Conservation (phyloP, 2,797 vertebrate genomes). For the Balearica regulorum region DNA sequence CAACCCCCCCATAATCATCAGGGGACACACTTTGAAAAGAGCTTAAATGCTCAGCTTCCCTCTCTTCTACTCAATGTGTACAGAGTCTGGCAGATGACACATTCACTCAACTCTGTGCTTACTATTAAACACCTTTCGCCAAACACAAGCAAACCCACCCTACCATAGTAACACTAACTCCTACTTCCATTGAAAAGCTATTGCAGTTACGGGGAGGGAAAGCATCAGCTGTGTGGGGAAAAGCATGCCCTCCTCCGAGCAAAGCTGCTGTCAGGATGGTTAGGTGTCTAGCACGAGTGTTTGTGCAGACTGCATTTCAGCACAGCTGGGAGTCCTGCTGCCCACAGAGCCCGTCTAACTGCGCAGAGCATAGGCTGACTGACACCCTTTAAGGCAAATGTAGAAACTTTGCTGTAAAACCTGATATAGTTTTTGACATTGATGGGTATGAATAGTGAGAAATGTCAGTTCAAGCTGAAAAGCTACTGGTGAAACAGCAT, state of each 20-base stretch:
- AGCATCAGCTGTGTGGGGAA: not conserved
- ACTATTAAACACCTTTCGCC: slow-evolving; percentile 7
- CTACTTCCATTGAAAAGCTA: not conserved
- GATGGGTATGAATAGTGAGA: slow-evolving; percentile 30
- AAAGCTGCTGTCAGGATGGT: slow-evolving; percentile 17
- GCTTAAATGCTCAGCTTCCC: not conserved
- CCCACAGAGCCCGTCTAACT: not conserved
- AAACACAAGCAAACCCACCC: not conserved
- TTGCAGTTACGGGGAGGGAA: not conserved
- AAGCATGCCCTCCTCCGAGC: not conserved
- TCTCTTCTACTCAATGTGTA: not conserved
- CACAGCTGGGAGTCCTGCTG: not conserved
- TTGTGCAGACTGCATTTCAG: not conserved
- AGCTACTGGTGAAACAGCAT: slow-evolving; percentile 26
- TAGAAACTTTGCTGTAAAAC: slow-evolving; percentile 14
- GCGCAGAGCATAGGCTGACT: not conserved
- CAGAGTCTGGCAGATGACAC: not conserved
- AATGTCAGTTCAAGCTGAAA: slow-evolving; percentile 38
- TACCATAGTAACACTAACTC: not conserved
- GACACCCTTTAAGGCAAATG: slow-evolving; percentile 23
- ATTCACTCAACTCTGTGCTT: not conserved
- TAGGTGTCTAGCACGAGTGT: not conserved
- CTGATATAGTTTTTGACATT: slow-evolving; percentile 20
- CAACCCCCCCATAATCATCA: not conserved
- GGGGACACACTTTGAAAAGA: not conserved